phyloP scores from a whole-genome alignment of 2,888 invertebrate species.

The Trichogramma dendrolimi region DNA sequence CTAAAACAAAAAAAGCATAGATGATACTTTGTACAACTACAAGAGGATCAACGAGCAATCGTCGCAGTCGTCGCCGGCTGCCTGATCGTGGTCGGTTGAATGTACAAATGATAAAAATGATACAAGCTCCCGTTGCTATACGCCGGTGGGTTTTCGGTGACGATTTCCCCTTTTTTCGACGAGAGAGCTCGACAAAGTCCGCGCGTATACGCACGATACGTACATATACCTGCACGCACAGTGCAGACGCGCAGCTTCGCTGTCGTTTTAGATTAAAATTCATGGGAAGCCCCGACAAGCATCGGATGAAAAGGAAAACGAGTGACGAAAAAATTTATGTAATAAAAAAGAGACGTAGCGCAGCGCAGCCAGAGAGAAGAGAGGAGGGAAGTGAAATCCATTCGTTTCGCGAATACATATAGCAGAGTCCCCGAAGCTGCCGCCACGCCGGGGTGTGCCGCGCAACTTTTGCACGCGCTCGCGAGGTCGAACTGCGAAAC shows the following conservation, averaged over 20 bases:
- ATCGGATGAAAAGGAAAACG: slow-evolving; percentile 23
- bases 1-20: no score
- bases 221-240: neutral
- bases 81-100: no score
- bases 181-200: neutral
- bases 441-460: neutral
- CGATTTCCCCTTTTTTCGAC: no score
- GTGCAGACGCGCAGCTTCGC: slow-evolving; percentile 17
- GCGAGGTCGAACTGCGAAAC: neutral
- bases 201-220: no score
- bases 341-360: slow-evolving; percentile 10
- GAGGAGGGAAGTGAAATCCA: neutral
- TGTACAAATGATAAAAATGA: no score
- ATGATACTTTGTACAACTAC: no score
- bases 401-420: slow-evolving; percentile 5
- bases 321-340: slow-evolving; percentile 20
- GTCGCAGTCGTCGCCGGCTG: no score
- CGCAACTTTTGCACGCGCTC: slow-evolving; percentile 10
- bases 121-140: no score
- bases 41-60: no score
- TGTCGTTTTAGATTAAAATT: slow-evolving; percentile 37
- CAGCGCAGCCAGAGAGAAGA: no score
- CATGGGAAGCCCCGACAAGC: slow-evolving; percentile 36
- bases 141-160: no score
- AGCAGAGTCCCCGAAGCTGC: neutral